Conservation (phyloP, 1,140 invertebrate genomes). For the Sinonovacula constricta region DNA sequence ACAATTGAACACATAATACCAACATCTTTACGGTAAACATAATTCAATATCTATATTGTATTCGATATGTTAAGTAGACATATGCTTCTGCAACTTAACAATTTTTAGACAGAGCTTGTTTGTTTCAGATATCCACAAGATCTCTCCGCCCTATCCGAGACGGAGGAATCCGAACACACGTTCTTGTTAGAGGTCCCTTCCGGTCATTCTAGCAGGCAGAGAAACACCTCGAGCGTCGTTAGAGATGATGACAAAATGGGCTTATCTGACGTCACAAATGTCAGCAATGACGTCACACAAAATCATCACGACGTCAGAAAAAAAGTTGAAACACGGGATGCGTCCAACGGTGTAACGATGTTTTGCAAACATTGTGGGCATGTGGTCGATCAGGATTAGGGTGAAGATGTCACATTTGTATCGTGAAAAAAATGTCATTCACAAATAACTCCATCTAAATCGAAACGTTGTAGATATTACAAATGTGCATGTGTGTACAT, state of each 20-base stretch:
- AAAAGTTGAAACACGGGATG: conserved; percentile 35
- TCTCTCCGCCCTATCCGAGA: conserved; percentile 30
- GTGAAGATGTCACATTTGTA: too few species aligned
- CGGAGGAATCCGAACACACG: conserved; percentile 17
- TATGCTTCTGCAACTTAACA: too few species aligned
- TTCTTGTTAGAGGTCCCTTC: neutral
- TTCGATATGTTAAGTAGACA: too few species aligned
- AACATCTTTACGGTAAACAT: too few species aligned
- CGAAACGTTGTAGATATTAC: too few species aligned
- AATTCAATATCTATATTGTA: too few species aligned
- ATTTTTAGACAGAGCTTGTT: too few species aligned
- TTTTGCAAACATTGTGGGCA: conserved; percentile 51
- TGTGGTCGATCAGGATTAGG: conserved; percentile 29
- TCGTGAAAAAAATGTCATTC: too few species aligned
- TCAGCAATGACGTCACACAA: neutral
- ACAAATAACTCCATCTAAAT: too few species aligned
- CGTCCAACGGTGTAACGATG: conserved; percentile 40
- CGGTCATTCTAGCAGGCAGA: neutral
- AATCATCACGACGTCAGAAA: conserved; percentile 13
- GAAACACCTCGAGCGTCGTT: conserved; percentile 1
- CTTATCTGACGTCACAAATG: neutral
- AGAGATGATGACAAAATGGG: neutral
- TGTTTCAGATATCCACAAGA: conserved; percentile 39
- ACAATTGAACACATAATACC: too few species aligned
- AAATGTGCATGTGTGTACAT: too few species aligned